Percentiles rank a stretch among this genome's conserved stretches.
Conservation (phyloP, 1,140 invertebrate species). For the Pseudomyrmex cubaensis region DNA sequence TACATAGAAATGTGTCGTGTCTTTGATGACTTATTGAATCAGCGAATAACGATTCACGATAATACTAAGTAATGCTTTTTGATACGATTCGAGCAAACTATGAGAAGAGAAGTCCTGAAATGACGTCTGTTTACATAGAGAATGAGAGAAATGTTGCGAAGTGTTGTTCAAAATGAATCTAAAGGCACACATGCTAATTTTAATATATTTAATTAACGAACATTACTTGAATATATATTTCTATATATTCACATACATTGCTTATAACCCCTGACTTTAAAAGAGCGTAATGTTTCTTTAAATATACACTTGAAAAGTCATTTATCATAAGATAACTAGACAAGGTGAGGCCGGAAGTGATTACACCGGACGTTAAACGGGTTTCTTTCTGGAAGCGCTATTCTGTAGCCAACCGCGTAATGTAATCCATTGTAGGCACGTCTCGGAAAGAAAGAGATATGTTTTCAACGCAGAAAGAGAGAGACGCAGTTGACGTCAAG, state of each 20-base stretch:
- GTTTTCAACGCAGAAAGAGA: too few species aligned
- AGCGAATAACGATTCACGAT: neutral
- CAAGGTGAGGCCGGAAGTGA: constrained; percentile 52
- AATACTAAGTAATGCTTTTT: neutral
- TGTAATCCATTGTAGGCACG: neutral
- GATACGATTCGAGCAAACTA: too few species aligned
- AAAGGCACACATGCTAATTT: too few species aligned
- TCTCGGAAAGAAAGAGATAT: constrained; percentile 1
- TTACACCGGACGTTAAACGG: constrained; percentile 46
- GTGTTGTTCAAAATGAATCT: too few species aligned
- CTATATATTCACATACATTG: too few species aligned
- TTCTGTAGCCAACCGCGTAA: neutral
- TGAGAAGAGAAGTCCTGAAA: neutral
- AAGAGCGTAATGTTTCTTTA: too few species aligned
- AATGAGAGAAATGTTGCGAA: too few species aligned
- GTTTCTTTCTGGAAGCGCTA: constrained; percentile 37
- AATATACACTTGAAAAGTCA: neutral
- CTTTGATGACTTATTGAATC: constrained; percentile 9
- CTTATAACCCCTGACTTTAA: neutral
- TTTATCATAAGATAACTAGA: neutral
- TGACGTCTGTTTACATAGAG: too few species aligned
- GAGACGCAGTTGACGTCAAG: too few species aligned
- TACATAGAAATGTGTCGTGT: neutral
- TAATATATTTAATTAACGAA: neutral
- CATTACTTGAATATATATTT: neutral